These are phyloP conservation scores for Homarus gammarus DNA, from an alignment of 2,888 invertebrate species.

Conservation along the genomic window DNA sequence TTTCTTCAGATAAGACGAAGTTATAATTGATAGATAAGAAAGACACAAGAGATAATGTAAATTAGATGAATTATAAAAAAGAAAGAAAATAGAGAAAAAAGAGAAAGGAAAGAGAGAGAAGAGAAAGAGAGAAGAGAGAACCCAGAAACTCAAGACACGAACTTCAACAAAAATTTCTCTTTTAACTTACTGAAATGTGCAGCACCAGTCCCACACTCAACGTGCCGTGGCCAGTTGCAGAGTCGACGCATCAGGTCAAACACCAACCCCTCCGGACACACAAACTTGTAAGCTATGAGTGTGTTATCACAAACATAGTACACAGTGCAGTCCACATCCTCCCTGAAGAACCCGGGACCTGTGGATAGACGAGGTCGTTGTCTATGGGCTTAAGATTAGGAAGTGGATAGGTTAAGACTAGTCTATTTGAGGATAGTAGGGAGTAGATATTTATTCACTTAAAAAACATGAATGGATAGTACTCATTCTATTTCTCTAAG, in stretches of 20 bases:
- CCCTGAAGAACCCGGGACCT: slow-evolving; percentile 77
- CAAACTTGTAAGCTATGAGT: slow-evolving; percentile 77
- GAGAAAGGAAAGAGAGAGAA: neutral
- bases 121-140: neutral
- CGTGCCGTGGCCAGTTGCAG: slow-evolving; percentile 79
- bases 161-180: neutral
- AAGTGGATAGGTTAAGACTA: neutral
- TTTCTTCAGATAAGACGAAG: no score
- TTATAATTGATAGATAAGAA: no score
- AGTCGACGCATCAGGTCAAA: slow-evolving; percentile 78
- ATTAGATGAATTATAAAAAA: neutral
- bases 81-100: neutral
- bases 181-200: slow-evolving; percentile 76
- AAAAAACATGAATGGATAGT: no score
- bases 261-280: slow-evolving; percentile 78
- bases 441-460: no score
- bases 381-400: neutral
- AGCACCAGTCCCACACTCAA: slow-evolving; percentile 76
- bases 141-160: neutral
- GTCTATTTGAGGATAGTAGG: neutral
- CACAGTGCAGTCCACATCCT: slow-evolving; percentile 77
- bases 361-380: neutral
- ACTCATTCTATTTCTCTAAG: no score
- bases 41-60: neutral
- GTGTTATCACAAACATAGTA: slow-evolving; percentile 78